A percentile compares a stretch with the other conserved stretches of the same genome.
Evolutionary conservation across 1,140 invertebrate species (phyloP).

Genomic region (Thaumetopoea pityocampa): DNA sequence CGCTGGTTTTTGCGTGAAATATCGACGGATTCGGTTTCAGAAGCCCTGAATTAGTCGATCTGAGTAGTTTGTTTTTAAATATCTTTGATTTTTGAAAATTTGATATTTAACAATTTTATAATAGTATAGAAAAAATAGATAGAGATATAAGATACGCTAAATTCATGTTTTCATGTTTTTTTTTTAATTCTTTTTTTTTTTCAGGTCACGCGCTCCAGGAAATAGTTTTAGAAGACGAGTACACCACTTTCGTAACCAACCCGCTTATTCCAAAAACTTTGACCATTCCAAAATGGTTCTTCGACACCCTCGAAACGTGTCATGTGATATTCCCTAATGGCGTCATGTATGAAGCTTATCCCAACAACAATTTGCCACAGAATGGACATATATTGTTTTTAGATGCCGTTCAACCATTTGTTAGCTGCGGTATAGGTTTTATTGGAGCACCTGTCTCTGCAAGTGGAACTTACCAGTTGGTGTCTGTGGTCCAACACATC

Average conservation of each 20-base stretch:
- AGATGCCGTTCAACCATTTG: constrained; percentile 22
- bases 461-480: constrained; percentile 44
- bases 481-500: constrained; percentile 24
- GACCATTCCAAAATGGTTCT: constrained; percentile 26
- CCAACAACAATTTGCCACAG: constrained; percentile 26
- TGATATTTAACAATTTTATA: not conserved
- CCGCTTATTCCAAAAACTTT: constrained; percentile 24
- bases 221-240: constrained; percentile 24
- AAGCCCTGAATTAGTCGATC: too few relatives aligned
- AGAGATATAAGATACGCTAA: too few relatives aligned
- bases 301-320: constrained; percentile 33
- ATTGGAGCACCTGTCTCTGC: constrained; percentile 21
- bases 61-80: too few relatives aligned
- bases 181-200: constrained; percentile 3
- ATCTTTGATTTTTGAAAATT: too few relatives aligned
- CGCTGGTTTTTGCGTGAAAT: too few relatives aligned
- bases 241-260: constrained; percentile 25
- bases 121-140: not conserved
- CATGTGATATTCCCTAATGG: constrained; percentile 36
- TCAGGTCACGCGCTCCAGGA: constrained; percentile 29
- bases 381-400: constrained; percentile 22
- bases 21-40: too few relatives aligned
- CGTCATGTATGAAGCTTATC: constrained; percentile 32
- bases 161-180: not conserved
- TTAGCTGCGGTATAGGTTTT: constrained; percentile 32